These are phyloP conservation scores for Oophaga sylvatica DNA, from an alignment of 2,797 vertebrate species.

Conservation along the genomic window DNA sequence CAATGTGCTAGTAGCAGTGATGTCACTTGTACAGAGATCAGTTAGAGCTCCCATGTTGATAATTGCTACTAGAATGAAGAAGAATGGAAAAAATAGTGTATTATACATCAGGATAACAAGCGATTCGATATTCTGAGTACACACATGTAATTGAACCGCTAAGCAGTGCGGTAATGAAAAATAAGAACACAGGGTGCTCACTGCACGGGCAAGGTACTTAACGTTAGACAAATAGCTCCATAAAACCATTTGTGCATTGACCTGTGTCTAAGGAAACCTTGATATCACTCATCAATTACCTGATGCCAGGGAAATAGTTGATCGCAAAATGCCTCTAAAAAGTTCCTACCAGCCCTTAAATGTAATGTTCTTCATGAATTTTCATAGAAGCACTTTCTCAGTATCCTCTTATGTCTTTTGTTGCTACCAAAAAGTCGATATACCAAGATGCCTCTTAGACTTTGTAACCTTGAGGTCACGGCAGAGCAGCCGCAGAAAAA, in stretches of 20 bases:
- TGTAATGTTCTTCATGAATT: conserved; percentile 57
- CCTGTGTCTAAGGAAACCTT: conserved; percentile 56
- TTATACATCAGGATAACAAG: not conserved
- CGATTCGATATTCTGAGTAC: conserved; percentile 40
- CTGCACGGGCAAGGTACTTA: conserved; percentile 46
- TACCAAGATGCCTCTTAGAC: conserved; percentile 6
- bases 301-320: conserved; percentile 55
- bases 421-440: conserved; percentile 23
- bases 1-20: too few species aligned
- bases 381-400: conserved; percentile 48
- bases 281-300: conserved; percentile 57
- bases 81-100: conserved; percentile 11
- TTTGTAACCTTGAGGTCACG: conserved; percentile 43
- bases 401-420: conserved; percentile 41
- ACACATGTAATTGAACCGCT: conserved; percentile 23
- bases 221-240: conserved; percentile 56
- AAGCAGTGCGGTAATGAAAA: conserved; percentile 43
- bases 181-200: conserved; percentile 45
- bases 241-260: conserved; percentile 59
- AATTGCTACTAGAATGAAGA: too few species aligned
- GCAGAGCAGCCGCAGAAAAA: not conserved
- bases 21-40: too few species aligned
- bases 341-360: conserved; percentile 53
- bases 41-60: too few species aligned
- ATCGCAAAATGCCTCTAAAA: conserved; percentile 60